These are phyloP conservation scores for Clarias pachynema DNA, from an alignment of 2,797 vertebrate genomes.

Conservation along the genomic window DNA sequence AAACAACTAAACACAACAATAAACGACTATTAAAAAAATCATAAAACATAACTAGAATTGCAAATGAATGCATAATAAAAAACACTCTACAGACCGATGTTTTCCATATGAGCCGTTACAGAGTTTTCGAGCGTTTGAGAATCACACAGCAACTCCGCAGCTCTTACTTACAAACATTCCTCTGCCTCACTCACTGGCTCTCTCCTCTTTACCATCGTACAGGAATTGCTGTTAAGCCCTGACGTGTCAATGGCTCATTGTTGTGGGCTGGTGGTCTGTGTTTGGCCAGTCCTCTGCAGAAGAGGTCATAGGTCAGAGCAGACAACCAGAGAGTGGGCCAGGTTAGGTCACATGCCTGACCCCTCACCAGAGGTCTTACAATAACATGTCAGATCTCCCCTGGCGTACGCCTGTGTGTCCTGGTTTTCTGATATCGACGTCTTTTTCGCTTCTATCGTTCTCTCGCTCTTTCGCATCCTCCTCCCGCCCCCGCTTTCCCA, in stretches of 20 bases:
- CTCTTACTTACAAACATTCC: constrained; percentile 2
- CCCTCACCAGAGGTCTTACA: constrained; percentile 70
- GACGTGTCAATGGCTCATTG: constrained; percentile 67
- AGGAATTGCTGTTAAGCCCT: constrained; percentile 20
- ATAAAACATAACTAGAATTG: too few relatives aligned
- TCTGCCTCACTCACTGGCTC: neutral
- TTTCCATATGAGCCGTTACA: neutral
- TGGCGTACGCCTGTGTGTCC: constrained; percentile 48
- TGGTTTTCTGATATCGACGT: constrained; percentile 5
- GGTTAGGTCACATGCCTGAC: constrained; percentile 61
- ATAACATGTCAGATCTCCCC: constrained; percentile 75
- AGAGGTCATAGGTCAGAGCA: constrained; percentile 65
- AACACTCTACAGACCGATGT: neutral
- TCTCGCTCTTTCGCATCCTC: constrained; percentile 52
- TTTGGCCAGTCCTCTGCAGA: constrained; percentile 68
- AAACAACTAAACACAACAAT: neutral
- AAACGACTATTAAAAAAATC: neutral
- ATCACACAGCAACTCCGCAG: neutral
- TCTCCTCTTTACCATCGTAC: constrained; percentile 10
- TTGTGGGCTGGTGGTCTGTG: constrained; percentile 69
- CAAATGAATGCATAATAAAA: neutral
- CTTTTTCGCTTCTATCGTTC: constrained; percentile 33
- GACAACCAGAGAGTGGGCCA: constrained; percentile 67
- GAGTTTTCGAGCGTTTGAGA: neutral
- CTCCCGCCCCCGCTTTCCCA: constrained; percentile 63